Evolutionary conservation across 2,888 invertebrate species (phyloP).

Genomic region (Aplocera efformata): DNA sequence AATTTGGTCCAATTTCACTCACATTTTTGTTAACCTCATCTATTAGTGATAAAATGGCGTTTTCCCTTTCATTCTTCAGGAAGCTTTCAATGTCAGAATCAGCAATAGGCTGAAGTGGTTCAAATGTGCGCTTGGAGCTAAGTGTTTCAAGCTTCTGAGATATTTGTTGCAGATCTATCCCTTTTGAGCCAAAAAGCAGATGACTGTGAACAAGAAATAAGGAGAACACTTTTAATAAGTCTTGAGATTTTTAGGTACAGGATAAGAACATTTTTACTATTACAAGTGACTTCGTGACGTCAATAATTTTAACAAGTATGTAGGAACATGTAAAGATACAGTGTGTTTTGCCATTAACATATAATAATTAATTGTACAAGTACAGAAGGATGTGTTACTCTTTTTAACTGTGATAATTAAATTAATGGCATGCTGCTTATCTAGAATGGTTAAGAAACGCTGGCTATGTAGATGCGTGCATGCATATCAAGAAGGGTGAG

Average conservation of each 20-base stretch:
- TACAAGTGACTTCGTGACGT: background rate
- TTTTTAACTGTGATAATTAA: too few relatives aligned
- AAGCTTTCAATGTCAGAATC: conserved; percentile 95
- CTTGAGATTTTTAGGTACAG: background rate
- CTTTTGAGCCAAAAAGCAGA: conserved; percentile 93
- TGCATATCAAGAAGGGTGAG: too few relatives aligned
- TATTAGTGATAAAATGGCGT: conserved; percentile 93
- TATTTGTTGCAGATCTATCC: conserved; percentile 95
- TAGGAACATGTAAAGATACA: too few relatives aligned
- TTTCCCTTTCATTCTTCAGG: conserved; percentile 95
- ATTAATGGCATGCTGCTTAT: too few relatives aligned
- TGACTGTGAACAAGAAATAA: conserved; percentile 81
- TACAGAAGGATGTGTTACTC: too few relatives aligned
- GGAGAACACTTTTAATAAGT: too few relatives aligned
- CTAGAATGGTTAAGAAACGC: too few relatives aligned
- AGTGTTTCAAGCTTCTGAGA: conserved; percentile 94
- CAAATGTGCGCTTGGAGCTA: conserved; percentile 91
- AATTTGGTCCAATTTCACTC: conserved; percentile 46
- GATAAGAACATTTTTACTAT: background rate
- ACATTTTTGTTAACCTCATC: conserved; percentile 94
- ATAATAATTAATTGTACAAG: too few relatives aligned
- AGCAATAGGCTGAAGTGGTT: conserved; percentile 93
- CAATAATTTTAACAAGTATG: too few relatives aligned
- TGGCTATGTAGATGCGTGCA: too few relatives aligned
- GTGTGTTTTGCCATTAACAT: too few relatives aligned